Conservation (phyloP, 2,888 invertebrate species). For the Hoplodrina ambigua region DNA sequence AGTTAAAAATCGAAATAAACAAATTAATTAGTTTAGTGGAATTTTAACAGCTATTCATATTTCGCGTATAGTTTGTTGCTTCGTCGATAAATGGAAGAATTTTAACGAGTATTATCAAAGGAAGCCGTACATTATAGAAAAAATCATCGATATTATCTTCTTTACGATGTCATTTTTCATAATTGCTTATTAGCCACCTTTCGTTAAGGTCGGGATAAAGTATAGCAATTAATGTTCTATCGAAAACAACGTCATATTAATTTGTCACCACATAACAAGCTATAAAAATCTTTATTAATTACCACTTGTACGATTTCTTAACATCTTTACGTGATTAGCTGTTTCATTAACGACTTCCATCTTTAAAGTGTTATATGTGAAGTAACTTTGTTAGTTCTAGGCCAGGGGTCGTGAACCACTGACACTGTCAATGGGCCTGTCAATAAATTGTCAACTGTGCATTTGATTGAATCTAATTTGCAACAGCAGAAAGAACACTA, state of each 20-base stretch:
- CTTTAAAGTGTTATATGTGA: constrained; percentile 24
- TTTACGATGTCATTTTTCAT: constrained; percentile 7
- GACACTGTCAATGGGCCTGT: too few relatives aligned
- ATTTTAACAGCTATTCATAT: constrained; percentile 7
- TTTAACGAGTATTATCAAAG: constrained; percentile 9
- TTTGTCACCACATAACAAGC: constrained; percentile 35
- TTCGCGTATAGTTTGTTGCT: constrained; percentile 6
- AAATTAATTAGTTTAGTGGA: neutral
- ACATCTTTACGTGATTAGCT: constrained; percentile 9
- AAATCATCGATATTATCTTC: constrained; percentile 8
- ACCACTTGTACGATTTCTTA: constrained; percentile 23
- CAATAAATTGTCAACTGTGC: too few relatives aligned
- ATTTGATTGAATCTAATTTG: too few relatives aligned
- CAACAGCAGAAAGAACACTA: neutral
- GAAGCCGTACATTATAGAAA: constrained; percentile 8
- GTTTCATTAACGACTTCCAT: constrained; percentile 26
- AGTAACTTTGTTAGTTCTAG: constrained; percentile 12
- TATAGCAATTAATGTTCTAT: constrained; percentile 37
- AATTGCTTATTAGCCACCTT: constrained; percentile 23
- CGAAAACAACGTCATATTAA: constrained; percentile 9
- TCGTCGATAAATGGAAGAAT: constrained; percentile 15
- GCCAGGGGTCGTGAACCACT: too few relatives aligned
- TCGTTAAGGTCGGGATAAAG: constrained; percentile 6
- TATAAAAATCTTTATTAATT: constrained; percentile 31
- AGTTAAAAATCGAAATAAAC: constrained; percentile 11